A percentile compares a stretch with the other conserved stretches of the same genome.
Conservation (phyloP, 2,888 invertebrate species). For the Microctonus aethiopoides region DNA sequence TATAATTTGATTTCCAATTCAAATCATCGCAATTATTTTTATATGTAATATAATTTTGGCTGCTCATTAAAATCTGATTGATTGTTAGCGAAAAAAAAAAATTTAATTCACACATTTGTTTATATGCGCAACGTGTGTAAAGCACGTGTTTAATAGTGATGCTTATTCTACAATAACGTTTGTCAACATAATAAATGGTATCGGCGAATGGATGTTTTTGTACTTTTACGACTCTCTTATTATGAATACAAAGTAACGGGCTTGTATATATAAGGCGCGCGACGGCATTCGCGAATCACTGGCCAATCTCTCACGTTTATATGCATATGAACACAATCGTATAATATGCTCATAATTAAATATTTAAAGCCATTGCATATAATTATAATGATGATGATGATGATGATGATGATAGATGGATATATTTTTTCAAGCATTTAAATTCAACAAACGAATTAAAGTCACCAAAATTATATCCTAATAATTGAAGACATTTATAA, state of each 20-base stretch:
- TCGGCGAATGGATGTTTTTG: conserved; percentile 62
- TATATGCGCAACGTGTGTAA: conserved; percentile 24
- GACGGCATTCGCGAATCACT: conserved; percentile 28
- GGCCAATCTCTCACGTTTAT: conserved; percentile 23
- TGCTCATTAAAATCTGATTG: background rate
- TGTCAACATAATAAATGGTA: conserved; percentile 55
- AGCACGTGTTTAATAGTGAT: conserved; percentile 44
- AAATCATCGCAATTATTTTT: no score
- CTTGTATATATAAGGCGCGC: conserved; percentile 36
- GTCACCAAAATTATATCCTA: background rate
- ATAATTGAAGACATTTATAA: background rate
- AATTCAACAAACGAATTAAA: background rate
- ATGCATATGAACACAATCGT: conserved; percentile 44
- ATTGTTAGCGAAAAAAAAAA: background rate
- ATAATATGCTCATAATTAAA: conserved; percentile 3
- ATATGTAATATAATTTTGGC: no score
- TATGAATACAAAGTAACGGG: conserved; percentile 54
- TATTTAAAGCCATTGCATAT: background rate
- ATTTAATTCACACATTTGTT: conserved; percentile 6
- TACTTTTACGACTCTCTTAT: conserved; percentile 58
- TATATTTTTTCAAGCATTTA: background rate
- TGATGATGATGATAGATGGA: background rate
- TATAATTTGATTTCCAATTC: no score
- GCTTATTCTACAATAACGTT: conserved; percentile 41
- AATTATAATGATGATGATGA: background rate